Evolutionary conservation across 2,888 invertebrate genomes (phyloP).

Genomic region (Pandemis cinnamomeana): DNA sequence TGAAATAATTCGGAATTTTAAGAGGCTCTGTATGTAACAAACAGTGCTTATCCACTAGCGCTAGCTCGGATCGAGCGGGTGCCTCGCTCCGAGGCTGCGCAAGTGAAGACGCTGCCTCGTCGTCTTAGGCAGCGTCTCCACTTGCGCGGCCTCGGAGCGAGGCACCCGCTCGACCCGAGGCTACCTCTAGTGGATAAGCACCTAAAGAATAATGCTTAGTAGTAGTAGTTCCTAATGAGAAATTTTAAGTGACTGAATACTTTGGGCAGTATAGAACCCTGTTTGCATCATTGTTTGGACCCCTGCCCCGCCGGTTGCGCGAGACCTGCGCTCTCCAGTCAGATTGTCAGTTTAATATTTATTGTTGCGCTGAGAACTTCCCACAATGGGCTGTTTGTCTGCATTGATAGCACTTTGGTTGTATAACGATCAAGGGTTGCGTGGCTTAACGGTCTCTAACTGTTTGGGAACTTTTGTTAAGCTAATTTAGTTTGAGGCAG

Average conservation of each 20-base stretch:
- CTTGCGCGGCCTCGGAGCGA: no score
- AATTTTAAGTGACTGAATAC: neutral
- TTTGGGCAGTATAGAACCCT: neutral
- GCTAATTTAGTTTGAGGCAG: neutral
- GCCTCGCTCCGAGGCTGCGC: no score
- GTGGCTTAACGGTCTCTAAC: constrained; percentile 21
- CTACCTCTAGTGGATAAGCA: no score
- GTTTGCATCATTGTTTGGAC: neutral
- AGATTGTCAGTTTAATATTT: constrained; percentile 41
- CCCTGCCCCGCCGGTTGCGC: neutral
- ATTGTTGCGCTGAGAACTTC: constrained; percentile 46
- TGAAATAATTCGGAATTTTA: no score
- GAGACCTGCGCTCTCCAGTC: constrained; percentile 27
- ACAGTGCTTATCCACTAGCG: no score
- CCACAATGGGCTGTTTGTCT: constrained; percentile 60
- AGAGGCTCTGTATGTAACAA: no score
- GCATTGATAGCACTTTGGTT: constrained; percentile 41
- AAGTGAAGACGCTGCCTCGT: no score
- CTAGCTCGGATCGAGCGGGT: no score
- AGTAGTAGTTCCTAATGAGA: neutral
- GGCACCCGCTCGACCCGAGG: no score
- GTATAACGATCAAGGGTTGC: constrained; percentile 31
- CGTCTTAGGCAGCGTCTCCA: no score
- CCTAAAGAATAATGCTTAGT: no score
- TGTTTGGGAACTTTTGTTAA: constrained; percentile 12